Conservation (phyloP, 2,797 vertebrate genomes). For the Micromesistius poutassou region DNA sequence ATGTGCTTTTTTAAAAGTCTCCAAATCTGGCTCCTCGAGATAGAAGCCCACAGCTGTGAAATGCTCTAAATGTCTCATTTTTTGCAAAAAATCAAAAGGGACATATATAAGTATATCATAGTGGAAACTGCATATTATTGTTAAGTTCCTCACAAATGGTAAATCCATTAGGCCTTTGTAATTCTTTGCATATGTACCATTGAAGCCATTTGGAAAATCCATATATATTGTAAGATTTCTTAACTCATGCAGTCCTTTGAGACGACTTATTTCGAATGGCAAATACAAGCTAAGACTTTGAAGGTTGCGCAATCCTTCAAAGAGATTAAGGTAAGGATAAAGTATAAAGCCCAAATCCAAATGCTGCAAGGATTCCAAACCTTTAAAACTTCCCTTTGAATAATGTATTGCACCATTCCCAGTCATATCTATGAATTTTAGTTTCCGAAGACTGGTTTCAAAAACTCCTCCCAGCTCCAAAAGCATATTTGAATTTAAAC, state of each 20-base stretch:
- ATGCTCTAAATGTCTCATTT: slow-evolving; percentile 10
- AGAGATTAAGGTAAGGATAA: not conserved
- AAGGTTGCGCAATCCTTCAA: slow-evolving; percentile 12
- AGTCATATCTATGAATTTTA: slow-evolving; percentile 1
- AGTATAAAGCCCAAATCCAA: slow-evolving; percentile 9
- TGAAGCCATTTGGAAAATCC: fast-evolving
- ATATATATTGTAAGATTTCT: slow-evolving; percentile 6
- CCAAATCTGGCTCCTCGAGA: not conserved
- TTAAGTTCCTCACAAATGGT: slow-evolving; percentile 10
- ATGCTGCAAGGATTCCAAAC: slow-evolving; percentile 3
- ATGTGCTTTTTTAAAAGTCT: slow-evolving; percentile 17
- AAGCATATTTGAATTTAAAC: not conserved
- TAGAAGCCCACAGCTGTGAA: not conserved
- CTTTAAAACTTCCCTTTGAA: not conserved
- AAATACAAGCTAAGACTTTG: not conserved
- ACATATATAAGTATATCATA: not conserved
- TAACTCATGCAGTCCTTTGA: slow-evolving; percentile 7
- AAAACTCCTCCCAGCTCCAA: not conserved
- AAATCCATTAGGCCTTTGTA: slow-evolving; percentile 12
- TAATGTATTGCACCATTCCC: not conserved
- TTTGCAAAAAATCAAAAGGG: slow-evolving; percentile 6
- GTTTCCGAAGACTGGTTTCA: not conserved
- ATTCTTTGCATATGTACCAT: not conserved
- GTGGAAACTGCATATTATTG: not conserved
- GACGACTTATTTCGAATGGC: not conserved